Conservation (phyloP, 37 sponge, comb jelly and placozoan genomes). For the Chondrilla cf. caribensis region DNA sequence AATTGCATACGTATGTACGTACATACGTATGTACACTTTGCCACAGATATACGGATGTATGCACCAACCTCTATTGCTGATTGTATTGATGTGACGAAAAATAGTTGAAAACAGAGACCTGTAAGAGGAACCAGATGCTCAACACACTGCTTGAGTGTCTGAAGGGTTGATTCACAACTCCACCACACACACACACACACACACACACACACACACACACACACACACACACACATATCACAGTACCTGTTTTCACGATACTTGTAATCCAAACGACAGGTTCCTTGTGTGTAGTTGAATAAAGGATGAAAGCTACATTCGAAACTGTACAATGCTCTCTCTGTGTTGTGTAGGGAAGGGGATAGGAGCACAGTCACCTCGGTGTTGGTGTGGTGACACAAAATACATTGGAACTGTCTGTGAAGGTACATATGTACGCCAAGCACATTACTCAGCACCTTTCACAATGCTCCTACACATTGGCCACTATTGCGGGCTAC, state of each 20-base stretch:
- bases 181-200: not conserved
- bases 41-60: too few species aligned
- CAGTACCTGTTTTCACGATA: constrained; percentile 88
- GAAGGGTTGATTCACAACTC: too few species aligned
- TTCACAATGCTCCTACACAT: too few species aligned
- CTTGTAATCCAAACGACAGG: constrained; percentile 79
- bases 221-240: not conserved
- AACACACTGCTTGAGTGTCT: too few species aligned
- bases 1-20: not conserved
- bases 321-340: constrained; percentile 84
- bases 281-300: constrained; percentile 80
- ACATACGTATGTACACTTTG: not conserved
- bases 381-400: too few species aligned
- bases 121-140: not conserved
- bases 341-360: constrained; percentile 29
- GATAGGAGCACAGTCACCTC: too few species aligned
- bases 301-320: constrained; percentile 85
- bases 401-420: too few species aligned
- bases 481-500: too few species aligned
- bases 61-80: constrained; percentile 72
- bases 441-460: too few species aligned
- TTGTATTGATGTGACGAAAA: constrained; percentile 59
- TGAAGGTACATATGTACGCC: not conserved
- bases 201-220: constrained; percentile 15
- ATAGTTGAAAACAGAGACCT: constrained; percentile 78